phyloP scores from a whole-genome alignment of 1,140 invertebrate species.

The Hycleus phaleratus region DNA sequence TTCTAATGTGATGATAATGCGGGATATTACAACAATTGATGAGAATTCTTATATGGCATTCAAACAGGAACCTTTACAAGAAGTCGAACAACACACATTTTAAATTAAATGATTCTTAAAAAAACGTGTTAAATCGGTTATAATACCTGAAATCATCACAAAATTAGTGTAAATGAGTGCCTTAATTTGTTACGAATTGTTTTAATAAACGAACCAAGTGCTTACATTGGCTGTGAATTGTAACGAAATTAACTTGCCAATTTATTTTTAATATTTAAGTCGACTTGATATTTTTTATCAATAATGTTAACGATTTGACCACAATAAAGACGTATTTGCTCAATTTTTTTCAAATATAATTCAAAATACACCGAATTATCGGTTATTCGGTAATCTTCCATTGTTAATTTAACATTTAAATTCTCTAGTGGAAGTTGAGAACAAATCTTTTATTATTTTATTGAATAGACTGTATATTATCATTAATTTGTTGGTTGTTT shows the following conservation, averaged over 20 bases:
- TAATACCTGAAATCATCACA: not conserved
- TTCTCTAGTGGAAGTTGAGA: not conserved
- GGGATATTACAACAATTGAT: slow-evolving; percentile 33
- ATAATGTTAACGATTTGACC: no score
- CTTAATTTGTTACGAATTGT: not conserved
- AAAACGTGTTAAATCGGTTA: not conserved
- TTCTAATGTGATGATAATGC: slow-evolving; percentile 36
- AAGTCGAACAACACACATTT: slow-evolving; percentile 35
- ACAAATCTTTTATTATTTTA: no score
- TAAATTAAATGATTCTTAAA: slow-evolving; percentile 8
- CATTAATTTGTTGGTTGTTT: slow-evolving; percentile 10
- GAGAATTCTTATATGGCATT: slow-evolving; percentile 38
- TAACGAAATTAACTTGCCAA: not conserved
- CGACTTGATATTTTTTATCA: no score
- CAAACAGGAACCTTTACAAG: slow-evolving; percentile 43
- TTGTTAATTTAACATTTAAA: slow-evolving; percentile 9
- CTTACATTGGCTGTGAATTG: not conserved
- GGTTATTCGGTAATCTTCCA: not conserved
- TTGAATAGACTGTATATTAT: slow-evolving; percentile 3
- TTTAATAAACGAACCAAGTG: not conserved
- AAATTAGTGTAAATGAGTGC: not conserved
- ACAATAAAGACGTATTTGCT: slow-evolving; percentile 12
- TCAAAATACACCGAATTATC: no score
- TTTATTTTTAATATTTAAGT: not conserved
- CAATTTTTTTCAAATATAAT: slow-evolving; percentile 7